Evolutionary conservation across 2,113 vertebrate genomes (phyloP), one percentile per base, ranked within the genome.

Genomic region (Micromys minutus): DNA sequence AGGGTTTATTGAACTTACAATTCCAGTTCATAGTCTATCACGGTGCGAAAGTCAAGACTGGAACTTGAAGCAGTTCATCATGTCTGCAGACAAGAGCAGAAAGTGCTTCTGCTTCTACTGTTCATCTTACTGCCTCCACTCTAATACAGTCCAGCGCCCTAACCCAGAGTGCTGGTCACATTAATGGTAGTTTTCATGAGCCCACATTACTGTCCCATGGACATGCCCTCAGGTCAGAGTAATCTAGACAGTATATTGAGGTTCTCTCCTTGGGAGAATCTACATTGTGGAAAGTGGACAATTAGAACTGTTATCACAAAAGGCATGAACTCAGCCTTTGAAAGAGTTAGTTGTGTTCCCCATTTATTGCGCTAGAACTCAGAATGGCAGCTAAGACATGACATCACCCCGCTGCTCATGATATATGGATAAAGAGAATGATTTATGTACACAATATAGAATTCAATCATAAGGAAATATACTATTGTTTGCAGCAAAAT

Each of bases 31-130:
- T 7, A 85, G 42, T 47, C 42, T 19, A 34, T 45, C 59, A 11
- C 15, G 34, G 24, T 63, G 39, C 26, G 16, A 19, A 84, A 63
- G 24, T 85, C 42, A 19, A 85, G 59, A 26, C 29, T 47, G 10
- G 29, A 65, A 42, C 29, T 13, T 47, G 29, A 47, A 85, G 83
- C 61, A 22, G 16, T 42, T 47, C 34, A 6, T 11, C n/a, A 63
- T 4, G 9, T 63, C 26, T 12, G 16, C 15, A 84, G 81, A 45
- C n/a, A 45, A 29, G 57, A 45, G 13, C n/a, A 61, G n/a, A 42
- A 4, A 29, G 24, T 29, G 15, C 0, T 0, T 15, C 19, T 1
- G n/a, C 15, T 5, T 42, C n/a, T 61, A 1, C n/a, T 45, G 39
- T 9, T 19, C 26, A 21, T 42, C 13, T 61, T 15, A 42, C 24